Evolutionary conservation across 2,797 vertebrate species (phyloP).

Genomic region (Sitta carolinensis): DNA sequence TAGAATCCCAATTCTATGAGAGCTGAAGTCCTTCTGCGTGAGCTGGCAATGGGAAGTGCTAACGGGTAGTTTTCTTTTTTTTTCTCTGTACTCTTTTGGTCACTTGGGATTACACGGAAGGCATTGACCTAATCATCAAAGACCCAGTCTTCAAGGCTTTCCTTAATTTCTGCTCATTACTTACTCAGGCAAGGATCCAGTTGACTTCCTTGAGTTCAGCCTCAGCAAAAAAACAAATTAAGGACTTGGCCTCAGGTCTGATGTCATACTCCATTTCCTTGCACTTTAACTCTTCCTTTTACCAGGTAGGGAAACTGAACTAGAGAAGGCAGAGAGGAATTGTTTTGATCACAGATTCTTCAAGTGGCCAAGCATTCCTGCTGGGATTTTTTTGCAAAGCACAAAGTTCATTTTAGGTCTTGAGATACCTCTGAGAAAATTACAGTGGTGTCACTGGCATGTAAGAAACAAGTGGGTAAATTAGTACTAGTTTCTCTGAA

Average conservation of each 20-base stretch:
- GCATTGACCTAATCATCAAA: constrained; percentile 35
- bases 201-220: constrained; percentile 5
- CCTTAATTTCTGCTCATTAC: constrained; percentile 40
- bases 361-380: not conserved
- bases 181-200: constrained; percentile 37
- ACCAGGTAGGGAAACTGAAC: not conserved
- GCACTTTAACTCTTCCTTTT: constrained; percentile 16
- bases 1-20: not conserved
- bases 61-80: not conserved
- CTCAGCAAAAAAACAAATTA: constrained; percentile 10
- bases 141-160: not conserved
- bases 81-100: not conserved
- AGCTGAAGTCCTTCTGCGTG: not conserved
- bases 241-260: not conserved
- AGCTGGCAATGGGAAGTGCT: not conserved
- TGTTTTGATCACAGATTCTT: not conserved
- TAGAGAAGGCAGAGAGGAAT: not conserved
- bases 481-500: not conserved
- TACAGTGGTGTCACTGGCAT: not conserved
- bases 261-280: constrained; percentile 18
- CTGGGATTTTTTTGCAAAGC: not conserved
- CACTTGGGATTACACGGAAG: not conserved
- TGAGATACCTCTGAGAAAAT: not conserved
- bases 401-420: not conserved
- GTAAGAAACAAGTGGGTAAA: not conserved